phyloP scores from a whole-genome alignment of 1,140 invertebrate genomes.

The Popillia japonica region DNA sequence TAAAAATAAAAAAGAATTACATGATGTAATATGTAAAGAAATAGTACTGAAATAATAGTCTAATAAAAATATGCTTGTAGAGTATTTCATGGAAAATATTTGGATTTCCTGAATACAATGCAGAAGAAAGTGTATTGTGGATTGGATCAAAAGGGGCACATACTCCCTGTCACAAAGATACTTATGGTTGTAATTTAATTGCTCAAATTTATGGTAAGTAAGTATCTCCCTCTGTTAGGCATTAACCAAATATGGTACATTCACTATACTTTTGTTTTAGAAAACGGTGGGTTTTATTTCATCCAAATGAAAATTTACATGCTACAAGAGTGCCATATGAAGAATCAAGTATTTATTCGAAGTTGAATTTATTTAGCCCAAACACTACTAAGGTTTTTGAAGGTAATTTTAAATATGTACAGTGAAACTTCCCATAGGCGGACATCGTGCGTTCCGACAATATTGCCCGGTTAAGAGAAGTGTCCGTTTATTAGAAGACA shows the following conservation, averaged over 20 bases:
- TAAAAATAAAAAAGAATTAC: slow-evolving; percentile 66
- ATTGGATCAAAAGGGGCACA: slow-evolving; percentile 87
- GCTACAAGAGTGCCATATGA: slow-evolving; percentile 93
- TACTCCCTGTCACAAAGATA: slow-evolving; percentile 93
- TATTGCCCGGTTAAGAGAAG: no score
- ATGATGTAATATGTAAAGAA: no score
- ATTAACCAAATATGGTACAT: neutral
- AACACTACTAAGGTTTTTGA: slow-evolving; percentile 49
- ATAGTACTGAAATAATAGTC: no score
- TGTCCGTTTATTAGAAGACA: no score
- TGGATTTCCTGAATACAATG: slow-evolving; percentile 75
- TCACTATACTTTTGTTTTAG: slow-evolving; percentile 63
- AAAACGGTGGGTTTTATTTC: slow-evolving; percentile 94
- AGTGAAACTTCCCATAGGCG: no score
- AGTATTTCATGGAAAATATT: slow-evolving; percentile 77
- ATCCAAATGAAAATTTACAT: slow-evolving; percentile 77
- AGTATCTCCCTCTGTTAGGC: no score
- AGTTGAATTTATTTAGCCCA: slow-evolving; percentile 79
- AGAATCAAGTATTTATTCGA: slow-evolving; percentile 94
- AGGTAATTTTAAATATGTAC: no score
- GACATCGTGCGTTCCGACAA: no score
- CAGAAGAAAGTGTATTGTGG: slow-evolving; percentile 85
- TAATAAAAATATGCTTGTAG: slow-evolving; percentile 59
- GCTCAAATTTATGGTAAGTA: slow-evolving; percentile 88
- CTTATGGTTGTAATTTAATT: slow-evolving; percentile 93